These are phyloP conservation scores for Nibea albiflora DNA, from an alignment of 2,113 vertebrate species.

Conservation along the genomic window DNA sequence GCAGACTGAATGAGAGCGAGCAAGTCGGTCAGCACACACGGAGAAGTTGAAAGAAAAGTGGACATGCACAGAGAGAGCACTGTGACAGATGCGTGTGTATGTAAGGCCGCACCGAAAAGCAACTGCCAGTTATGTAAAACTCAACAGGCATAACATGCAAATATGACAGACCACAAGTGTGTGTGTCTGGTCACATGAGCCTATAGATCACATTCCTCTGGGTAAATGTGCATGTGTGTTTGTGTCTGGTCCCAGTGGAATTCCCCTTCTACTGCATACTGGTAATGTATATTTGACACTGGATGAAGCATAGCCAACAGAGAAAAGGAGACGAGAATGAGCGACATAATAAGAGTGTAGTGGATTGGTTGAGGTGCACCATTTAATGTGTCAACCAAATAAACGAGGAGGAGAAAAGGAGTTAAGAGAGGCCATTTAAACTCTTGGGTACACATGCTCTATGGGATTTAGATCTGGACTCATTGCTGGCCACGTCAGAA, in stretches of 20 bases:
- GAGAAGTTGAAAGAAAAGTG: not conserved
- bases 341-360: not conserved
- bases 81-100: not conserved
- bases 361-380: not conserved
- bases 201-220: conserved; percentile 9
- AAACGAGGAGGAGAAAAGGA: not conserved
- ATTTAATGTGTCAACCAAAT: not conserved
- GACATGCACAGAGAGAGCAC: not conserved
- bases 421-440: not conserved
- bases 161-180: conserved; percentile 5
- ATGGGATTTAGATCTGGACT: too few relatives aligned
- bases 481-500: too few relatives aligned
- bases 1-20: not conserved
- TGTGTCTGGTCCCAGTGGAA: not conserved
- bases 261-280: conserved; percentile 10
- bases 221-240: conserved; percentile 5
- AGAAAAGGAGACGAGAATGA: not conserved
- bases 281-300: not conserved
- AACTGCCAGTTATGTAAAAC: conserved; percentile 55
- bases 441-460: too few relatives aligned
- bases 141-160: conserved; percentile 49
- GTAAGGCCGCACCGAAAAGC: conserved; percentile 20
- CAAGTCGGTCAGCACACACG: not conserved
- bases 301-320: not conserved
- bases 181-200: conserved; percentile 21